These are phyloP conservation scores for Marmota monax DNA, from an alignment of 2,113 vertebrate species.

Conservation along the genomic window DNA sequence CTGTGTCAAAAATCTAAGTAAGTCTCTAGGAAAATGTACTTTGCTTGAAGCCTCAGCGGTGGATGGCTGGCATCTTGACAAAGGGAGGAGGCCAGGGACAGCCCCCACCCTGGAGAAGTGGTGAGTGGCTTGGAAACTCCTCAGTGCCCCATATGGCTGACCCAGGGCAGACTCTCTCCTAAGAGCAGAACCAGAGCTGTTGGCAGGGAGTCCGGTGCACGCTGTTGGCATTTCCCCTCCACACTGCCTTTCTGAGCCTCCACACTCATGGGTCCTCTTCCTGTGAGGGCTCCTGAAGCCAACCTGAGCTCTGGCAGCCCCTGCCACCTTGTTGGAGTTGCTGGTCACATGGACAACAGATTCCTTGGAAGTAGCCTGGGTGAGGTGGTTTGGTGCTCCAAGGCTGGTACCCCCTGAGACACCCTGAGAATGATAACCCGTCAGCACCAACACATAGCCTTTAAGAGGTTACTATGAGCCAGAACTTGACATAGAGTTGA, in stretches of 20 bases:
- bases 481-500: not conserved
- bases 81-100: not conserved
- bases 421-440: not conserved
- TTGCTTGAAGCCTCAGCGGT: not conserved
- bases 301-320: rapidly evolving
- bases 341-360: not conserved
- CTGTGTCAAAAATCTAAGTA: constrained; percentile 34
- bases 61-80: not conserved
- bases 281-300: too few relatives aligned
- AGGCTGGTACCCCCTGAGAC: not conserved
- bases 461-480: not conserved
- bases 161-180: not conserved
- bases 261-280: not conserved
- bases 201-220: not conserved
- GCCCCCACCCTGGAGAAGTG: rapidly evolving
- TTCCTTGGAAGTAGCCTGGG: too few relatives aligned
- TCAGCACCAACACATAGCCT: too few relatives aligned
- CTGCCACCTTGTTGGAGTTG: not conserved
- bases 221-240: not conserved
- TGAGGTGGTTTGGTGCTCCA: not conserved
- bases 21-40: constrained; percentile 44
- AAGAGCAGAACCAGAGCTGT: not conserved
- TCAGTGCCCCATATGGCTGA: rapidly evolving
- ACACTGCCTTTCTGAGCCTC: not conserved
- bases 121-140: not conserved